Conservation (phyloP, 2,888 invertebrate genomes). For the Rhagophthalmus giganteus region DNA sequence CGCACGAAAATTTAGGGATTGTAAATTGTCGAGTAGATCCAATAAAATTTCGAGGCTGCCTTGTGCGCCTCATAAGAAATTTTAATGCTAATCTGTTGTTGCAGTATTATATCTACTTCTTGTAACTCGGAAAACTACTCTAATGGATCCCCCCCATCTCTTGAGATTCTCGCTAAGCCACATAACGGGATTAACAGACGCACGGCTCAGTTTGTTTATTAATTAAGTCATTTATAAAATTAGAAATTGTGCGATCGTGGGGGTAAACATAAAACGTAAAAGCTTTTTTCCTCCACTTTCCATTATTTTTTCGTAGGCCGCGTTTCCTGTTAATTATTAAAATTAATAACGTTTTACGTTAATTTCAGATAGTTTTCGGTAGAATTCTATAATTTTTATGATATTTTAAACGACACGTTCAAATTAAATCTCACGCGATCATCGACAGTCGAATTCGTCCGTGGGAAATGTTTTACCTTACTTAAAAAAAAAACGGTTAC, state of each 20-base stretch:
- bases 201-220: conserved; percentile 27
- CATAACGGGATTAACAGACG: conserved; percentile 25
- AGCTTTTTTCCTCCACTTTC: background rate
- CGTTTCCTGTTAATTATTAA: too few species aligned
- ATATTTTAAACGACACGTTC: too few species aligned
- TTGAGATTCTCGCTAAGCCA: conserved; percentile 20
- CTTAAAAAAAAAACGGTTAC: too few species aligned
- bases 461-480: too few species aligned
- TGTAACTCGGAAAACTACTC: conserved; percentile 30
- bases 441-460: too few species aligned
- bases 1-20: conserved; percentile 18
- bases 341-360: too few species aligned
- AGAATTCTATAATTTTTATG: too few species aligned
- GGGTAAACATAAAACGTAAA: conserved; percentile 4
- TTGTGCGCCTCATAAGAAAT: conserved; percentile 24
- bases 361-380: too few species aligned
- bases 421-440: too few species aligned
- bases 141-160: conserved; percentile 27
- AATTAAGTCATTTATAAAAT: conserved; percentile 24
- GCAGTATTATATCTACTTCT: conserved; percentile 28
- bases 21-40: conserved; percentile 12
- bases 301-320: too few species aligned
- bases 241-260: conserved; percentile 11
- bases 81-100: conserved; percentile 28
- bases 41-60: conserved; percentile 25